These are phyloP conservation scores for Campopleginae sp. DNA, from an alignment of 2,888 invertebrate species.

Conservation along the genomic window DNA sequence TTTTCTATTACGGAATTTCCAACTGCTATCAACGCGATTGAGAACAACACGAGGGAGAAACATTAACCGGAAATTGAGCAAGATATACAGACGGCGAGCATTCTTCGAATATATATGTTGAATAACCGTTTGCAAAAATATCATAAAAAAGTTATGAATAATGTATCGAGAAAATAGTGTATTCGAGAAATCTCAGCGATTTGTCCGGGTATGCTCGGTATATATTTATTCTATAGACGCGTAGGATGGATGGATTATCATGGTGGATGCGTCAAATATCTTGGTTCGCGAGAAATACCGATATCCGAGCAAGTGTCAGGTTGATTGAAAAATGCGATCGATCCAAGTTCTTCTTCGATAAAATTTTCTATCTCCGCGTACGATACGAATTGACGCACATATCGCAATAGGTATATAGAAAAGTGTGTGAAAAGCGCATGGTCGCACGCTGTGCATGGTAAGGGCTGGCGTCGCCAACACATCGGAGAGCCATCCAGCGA, in stretches of 20 bases:
- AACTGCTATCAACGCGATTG: constrained; percentile 2
- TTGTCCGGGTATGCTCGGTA: constrained; percentile 17
- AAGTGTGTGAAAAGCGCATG: constrained; percentile 1
- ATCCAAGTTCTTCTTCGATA: constrained; percentile 50
- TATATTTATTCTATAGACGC: constrained; percentile 22
- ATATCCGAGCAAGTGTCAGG: constrained; percentile 65
- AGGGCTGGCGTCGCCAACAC: constrained; percentile 36
- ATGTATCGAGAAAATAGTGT: constrained; percentile 57
- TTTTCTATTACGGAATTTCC: constrained; percentile 37
- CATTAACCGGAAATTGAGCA: constrained; percentile 55
- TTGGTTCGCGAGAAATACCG: constrained; percentile 45
- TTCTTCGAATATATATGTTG: constrained; percentile 23
- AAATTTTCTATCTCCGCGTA: constrained; percentile 5
- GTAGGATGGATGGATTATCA: constrained; percentile 59
- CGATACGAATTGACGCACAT: background rate
- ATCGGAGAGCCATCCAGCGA: constrained; percentile 27
- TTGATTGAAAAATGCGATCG: constrained; percentile 67
- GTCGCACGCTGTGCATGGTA: constrained; percentile 7
- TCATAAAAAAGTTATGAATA: constrained; percentile 58
- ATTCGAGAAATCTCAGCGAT: constrained; percentile 63
- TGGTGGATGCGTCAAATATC: constrained; percentile 62
- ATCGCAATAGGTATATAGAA: background rate
- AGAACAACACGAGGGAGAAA: constrained; percentile 10
- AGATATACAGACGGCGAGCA: constrained; percentile 31
- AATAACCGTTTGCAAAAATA: constrained; percentile 44